phyloP scores from a whole-genome alignment of 2,113 vertebrate species.

The Miniopterus natalensis region DNA sequence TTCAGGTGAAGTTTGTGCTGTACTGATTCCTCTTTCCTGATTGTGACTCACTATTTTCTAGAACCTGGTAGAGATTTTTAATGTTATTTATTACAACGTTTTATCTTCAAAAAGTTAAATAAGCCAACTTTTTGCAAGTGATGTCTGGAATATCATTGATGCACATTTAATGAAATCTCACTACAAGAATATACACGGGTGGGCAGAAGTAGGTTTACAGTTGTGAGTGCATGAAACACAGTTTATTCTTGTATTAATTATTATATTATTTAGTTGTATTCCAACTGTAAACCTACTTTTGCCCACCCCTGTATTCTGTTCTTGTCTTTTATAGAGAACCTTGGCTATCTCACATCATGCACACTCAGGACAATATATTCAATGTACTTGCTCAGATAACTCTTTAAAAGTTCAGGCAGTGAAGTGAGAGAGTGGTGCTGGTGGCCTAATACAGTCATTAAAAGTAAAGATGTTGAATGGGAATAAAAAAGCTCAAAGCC shows the following conservation, averaged over 20 bases:
- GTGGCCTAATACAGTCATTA: neutral
- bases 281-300: neutral
- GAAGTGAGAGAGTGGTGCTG: neutral
- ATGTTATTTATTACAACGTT: neutral
- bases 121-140: neutral
- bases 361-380: neutral
- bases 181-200: neutral
- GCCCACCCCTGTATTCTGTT: neutral
- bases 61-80: neutral
- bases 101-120: neutral
- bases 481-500: neutral
- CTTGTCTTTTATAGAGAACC: neutral
- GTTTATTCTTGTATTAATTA: neutral
- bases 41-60: neutral
- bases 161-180: neutral
- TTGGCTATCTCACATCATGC: neutral
- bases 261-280: neutral
- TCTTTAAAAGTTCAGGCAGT: neutral
- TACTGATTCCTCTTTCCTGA: neutral
- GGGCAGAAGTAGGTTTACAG: neutral
- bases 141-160: neutral
- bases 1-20: neutral
- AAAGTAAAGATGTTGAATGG: neutral
- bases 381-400: neutral
- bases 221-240: neutral